Percentiles rank a stretch among this genome's conserved stretches.
Evolutionary conservation across 2,797 vertebrate species (phyloP).

Genomic region (Mormyrus proboscirostris): DNA sequence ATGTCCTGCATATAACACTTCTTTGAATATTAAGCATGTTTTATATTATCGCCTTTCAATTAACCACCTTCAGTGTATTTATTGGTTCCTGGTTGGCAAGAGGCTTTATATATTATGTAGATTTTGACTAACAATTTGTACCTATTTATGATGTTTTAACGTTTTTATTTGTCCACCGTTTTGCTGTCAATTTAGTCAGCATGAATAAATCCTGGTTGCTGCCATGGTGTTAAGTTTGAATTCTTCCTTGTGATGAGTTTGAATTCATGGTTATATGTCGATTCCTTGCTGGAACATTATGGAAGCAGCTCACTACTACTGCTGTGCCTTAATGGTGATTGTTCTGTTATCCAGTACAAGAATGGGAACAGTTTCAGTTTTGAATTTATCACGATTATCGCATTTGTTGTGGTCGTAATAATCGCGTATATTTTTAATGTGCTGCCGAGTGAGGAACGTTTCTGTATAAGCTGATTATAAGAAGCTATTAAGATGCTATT

Average conservation of each 20-base stretch:
- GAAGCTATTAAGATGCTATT: not conserved
- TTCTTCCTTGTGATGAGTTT: not conserved
- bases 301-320: not conserved
- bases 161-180: not conserved
- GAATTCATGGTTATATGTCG: not conserved
- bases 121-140: not conserved
- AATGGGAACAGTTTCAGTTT: not conserved
- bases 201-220: not conserved
- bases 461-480: not conserved
- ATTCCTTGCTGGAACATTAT: not conserved
- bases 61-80: not conserved
- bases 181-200: not conserved
- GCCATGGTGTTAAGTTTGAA: not conserved
- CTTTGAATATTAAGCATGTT: not conserved
- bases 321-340: not conserved
- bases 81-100: not conserved
- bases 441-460: not conserved
- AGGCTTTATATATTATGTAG: not conserved
- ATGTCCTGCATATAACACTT: not conserved
- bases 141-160: not conserved
- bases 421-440: not conserved
- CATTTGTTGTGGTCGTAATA: not conserved
- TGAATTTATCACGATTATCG: not conserved
- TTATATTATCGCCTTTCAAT: not conserved
- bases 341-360: not conserved